Conservation (phyloP, 1,140 invertebrate genomes). For the Drosophila willistoni region DNA sequence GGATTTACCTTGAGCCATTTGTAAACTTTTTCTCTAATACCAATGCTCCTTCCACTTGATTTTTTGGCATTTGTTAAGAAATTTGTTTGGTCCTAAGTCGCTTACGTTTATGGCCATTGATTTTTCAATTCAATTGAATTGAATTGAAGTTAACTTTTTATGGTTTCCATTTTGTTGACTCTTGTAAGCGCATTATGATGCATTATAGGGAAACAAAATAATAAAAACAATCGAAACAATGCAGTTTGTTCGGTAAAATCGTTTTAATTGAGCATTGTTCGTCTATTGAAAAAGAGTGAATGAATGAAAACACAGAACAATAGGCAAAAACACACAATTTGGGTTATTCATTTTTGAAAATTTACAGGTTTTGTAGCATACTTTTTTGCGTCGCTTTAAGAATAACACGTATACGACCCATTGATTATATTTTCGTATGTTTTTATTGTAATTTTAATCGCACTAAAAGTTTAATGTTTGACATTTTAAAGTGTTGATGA, state of each 20-base stretch:
- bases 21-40: background rate
- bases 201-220: background rate
- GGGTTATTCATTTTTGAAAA: background rate
- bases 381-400: background rate
- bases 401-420: background rate
- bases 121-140: conserved; percentile 4
- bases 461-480: background rate
- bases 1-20: conserved; percentile 7
- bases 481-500: background rate
- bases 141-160: background rate
- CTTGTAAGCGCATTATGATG: conserved; percentile 1
- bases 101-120: conserved; percentile 8
- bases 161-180: conserved; percentile 2
- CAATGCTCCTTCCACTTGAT: background rate
- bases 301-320: background rate
- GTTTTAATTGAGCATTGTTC: conserved; percentile 4
- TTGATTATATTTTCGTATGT: background rate
- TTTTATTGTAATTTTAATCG: background rate
- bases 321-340: background rate
- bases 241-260: background rate
- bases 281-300: background rate
- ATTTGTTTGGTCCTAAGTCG: conserved; percentile 1
- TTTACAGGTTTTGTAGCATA: background rate
- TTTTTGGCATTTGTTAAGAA: conserved; percentile 1
- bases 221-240: background rate